Percentiles rank a stretch among this genome's conserved stretches.
These are phyloP conservation scores for Rhabditophanes sp. DNA, from an alignment of 2,888 invertebrate genomes.

Conservation along the genomic window DNA sequence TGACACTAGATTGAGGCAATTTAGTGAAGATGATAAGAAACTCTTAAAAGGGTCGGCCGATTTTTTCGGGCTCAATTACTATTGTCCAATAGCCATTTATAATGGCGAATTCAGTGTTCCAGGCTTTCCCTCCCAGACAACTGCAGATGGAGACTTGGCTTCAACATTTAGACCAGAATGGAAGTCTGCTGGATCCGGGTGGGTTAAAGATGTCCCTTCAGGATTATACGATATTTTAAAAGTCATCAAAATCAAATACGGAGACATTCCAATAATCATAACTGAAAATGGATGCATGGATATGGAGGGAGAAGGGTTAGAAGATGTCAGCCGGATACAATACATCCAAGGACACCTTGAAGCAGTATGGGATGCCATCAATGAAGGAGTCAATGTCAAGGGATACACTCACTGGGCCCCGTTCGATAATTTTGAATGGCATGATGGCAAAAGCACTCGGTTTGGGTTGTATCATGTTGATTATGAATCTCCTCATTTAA, in stretches of 20 bases:
- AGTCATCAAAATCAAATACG: conserved; percentile 53
- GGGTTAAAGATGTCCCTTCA: conserved; percentile 46
- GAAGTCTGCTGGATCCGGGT: background rate
- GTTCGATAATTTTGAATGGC: conserved; percentile 67
- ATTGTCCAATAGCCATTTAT: conserved; percentile 52
- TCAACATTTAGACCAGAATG: background rate
- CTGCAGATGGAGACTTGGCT: conserved; percentile 1
- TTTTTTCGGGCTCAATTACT: conserved; percentile 62
- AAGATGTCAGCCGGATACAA: conserved; percentile 8
- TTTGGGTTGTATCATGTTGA: conserved; percentile 61
- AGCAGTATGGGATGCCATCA: conserved; percentile 8
- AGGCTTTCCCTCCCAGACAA: no score
- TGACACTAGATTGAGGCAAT: conserved; percentile 41
- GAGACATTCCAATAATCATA: conserved; percentile 48
- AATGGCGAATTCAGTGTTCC: no score
- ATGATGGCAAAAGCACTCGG: conserved; percentile 55
- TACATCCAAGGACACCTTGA: conserved; percentile 10
- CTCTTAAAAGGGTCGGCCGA: conserved; percentile 53
- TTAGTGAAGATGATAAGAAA: conserved; percentile 39
- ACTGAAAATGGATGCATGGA: conserved; percentile 11
- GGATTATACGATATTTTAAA: conserved; percentile 53
- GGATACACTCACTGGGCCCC: conserved; percentile 64
- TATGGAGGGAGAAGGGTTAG: conserved; percentile 4
- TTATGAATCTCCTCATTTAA: conserved; percentile 55
- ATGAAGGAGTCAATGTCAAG: conserved; percentile 41